Evolutionary conservation across 2,888 invertebrate genomes (phyloP).

Genomic region (Synanthedon myopaeformis): DNA sequence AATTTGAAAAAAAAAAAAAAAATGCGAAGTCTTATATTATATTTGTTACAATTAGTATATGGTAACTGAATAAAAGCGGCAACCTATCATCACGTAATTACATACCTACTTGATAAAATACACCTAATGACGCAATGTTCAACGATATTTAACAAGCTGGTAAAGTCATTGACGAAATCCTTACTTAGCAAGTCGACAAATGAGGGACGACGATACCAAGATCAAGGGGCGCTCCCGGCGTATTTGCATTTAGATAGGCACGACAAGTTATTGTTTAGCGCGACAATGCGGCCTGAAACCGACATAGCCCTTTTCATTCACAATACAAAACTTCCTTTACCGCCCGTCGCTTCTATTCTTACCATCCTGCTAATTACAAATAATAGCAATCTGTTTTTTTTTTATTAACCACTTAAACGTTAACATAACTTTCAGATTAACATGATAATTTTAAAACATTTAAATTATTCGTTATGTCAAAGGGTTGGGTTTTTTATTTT

Average conservation of each 20-base stretch:
- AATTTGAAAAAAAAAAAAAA: too few relatives aligned
- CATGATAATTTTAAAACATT: too few relatives aligned
- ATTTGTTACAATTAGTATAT: too few relatives aligned
- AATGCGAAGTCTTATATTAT: too few relatives aligned
- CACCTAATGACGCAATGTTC: not conserved
- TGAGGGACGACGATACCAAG: constrained; percentile 50
- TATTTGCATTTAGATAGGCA: constrained; percentile 63
- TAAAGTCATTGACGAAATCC: constrained; percentile 25
- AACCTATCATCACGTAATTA: too few relatives aligned
- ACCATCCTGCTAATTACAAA: constrained; percentile 32
- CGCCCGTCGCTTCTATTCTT: constrained; percentile 8
- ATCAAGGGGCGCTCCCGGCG: constrained; percentile 42
- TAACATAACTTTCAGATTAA: too few relatives aligned
- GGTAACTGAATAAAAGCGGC: too few relatives aligned
- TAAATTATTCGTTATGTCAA: too few relatives aligned
- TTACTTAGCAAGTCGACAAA: constrained; percentile 34
- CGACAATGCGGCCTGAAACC: constrained; percentile 8
- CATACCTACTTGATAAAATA: too few relatives aligned
- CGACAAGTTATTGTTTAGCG: constrained; percentile 43
- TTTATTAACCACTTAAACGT: too few relatives aligned
- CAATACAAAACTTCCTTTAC: constrained; percentile 5
- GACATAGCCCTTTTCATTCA: constrained; percentile 15
- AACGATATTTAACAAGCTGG: constrained; percentile 23
- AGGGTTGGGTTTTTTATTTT: too few relatives aligned
- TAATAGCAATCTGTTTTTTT: constrained; percentile 23